These are phyloP conservation scores for Patella ulyssiponensis DNA, from an alignment of 2,888 invertebrate genomes.

Conservation along the genomic window DNA sequence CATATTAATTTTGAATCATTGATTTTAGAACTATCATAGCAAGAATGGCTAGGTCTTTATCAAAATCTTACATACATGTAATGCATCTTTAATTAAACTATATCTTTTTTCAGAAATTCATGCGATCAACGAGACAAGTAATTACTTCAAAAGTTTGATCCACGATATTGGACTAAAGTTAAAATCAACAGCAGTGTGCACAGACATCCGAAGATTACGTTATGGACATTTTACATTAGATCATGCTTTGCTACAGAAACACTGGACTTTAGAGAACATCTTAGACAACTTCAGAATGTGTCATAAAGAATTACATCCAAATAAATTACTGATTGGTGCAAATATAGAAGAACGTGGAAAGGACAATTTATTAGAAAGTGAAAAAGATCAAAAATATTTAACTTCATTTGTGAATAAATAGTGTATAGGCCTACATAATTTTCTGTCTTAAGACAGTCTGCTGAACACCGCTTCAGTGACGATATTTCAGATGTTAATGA, in stretches of 20 bases:
- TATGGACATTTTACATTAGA: conserved; percentile 86
- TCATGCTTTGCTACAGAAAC: conserved; percentile 84
- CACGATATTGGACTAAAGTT: conserved; percentile 87
- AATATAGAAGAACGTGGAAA: conserved; percentile 15
- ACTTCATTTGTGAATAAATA: no score
- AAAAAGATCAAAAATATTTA: background rate
- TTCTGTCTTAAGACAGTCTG: no score
- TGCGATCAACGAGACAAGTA: conserved; percentile 87
- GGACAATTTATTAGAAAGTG: conserved; percentile 3
- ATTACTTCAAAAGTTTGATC: conserved; percentile 80
- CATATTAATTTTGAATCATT: no score
- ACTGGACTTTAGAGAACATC: conserved; percentile 74
- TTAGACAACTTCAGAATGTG: conserved; percentile 57
- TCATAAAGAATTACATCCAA: conserved; percentile 34
- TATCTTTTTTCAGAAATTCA: conserved; percentile 81
- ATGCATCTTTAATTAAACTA: background rate
- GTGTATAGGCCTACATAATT: no score
- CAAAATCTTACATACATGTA: no score
- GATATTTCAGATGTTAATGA: no score
- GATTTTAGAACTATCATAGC: no score
- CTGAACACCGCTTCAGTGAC: no score
- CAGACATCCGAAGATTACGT: conserved; percentile 84
- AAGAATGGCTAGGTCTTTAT: no score
- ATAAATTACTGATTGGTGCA: conserved; percentile 40
- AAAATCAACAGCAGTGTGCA: conserved; percentile 85